Evolutionary conservation across 2,888 invertebrate genomes (phyloP).

Genomic region (Bombylius major): DNA sequence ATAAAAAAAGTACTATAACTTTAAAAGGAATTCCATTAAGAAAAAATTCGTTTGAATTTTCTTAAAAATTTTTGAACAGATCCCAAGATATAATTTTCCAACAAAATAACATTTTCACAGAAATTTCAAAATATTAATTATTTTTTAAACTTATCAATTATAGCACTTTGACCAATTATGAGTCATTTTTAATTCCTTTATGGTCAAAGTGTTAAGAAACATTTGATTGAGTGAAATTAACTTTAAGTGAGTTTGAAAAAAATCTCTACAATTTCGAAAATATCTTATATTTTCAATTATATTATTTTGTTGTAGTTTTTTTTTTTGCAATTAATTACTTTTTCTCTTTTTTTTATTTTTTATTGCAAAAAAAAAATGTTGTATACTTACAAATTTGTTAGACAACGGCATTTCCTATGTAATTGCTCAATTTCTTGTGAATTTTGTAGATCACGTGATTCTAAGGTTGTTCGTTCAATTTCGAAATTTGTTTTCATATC

Average conservation of each 20-base stretch:
- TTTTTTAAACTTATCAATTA: too few species aligned
- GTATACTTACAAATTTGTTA: conserved; percentile 43
- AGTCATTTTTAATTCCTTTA: too few species aligned
- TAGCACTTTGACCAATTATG: too few species aligned
- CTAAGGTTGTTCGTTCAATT: conserved; percentile 32
- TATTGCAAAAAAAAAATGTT: neutral
- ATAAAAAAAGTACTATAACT: too few species aligned
- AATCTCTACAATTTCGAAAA: too few species aligned
- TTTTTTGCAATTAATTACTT: neutral
- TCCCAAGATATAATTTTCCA: too few species aligned
- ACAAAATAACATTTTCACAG: neutral
- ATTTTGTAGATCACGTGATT: conserved; percentile 40
- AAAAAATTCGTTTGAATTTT: too few species aligned
- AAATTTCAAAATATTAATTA: neutral
- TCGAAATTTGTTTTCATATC: conserved; percentile 35
- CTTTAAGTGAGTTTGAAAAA: too few species aligned
- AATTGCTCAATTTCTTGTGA: conserved; percentile 43
- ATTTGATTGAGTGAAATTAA: too few species aligned
- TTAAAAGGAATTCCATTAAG: too few species aligned
- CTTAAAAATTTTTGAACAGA: neutral
- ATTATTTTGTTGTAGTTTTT: neutral
- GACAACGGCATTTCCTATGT: conserved; percentile 43
- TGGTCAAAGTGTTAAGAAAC: too few species aligned
- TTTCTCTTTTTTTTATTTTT: neutral
- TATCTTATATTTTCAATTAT: too few species aligned